phyloP scores from a whole-genome alignment of 1,140 invertebrate species.

The Neocloeon triangulifer region DNA sequence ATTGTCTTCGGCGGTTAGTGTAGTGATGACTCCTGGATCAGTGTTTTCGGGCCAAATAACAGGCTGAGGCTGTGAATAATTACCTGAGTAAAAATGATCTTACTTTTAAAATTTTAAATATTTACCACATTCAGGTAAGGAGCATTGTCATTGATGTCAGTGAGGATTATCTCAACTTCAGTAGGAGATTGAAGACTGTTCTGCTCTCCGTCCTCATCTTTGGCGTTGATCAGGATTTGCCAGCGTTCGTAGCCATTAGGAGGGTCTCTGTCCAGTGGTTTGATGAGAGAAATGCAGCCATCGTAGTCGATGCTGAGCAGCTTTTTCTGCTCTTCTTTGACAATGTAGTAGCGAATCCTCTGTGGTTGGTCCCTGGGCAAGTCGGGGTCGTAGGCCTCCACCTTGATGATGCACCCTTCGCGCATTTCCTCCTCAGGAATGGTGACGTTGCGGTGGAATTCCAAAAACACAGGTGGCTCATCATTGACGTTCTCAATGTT shows the following conservation, averaged over 20 bases:
- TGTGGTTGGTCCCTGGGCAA: slow-evolving; percentile 45
- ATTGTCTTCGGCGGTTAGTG: slow-evolving; percentile 52
- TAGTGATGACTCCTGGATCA: slow-evolving; percentile 36
- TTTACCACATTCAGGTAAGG: slow-evolving; percentile 57
- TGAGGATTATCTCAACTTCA: slow-evolving; percentile 48
- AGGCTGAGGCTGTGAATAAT: slow-evolving; percentile 27
- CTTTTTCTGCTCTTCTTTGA: slow-evolving; percentile 37
- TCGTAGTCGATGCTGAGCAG: slow-evolving; percentile 42
- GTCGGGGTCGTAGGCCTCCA: slow-evolving; percentile 65
- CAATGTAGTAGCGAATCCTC: slow-evolving; percentile 50
- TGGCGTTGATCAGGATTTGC: slow-evolving; percentile 62
- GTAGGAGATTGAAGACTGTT: slow-evolving; percentile 32
- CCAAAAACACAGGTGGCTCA: slow-evolving; percentile 50
- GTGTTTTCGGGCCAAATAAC: slow-evolving; percentile 67
- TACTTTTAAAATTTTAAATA: slow-evolving; percentile 7
- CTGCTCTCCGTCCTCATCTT: slow-evolving; percentile 47
- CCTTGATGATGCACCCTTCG: slow-evolving; percentile 36
- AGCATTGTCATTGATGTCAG: slow-evolving; percentile 77
- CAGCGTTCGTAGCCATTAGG: slow-evolving; percentile 60
- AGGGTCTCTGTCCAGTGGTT: slow-evolving; percentile 65
- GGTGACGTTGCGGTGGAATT: slow-evolving; percentile 35
- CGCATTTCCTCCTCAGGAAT: slow-evolving; percentile 42
- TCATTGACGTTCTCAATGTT: slow-evolving; percentile 66
- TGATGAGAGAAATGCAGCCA: slow-evolving; percentile 51
- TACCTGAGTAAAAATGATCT: slow-evolving; percentile 3